A percentile compares a stretch with the other conserved stretches of the same genome.
Evolutionary conservation across 2,888 invertebrate species (phyloP).

Genomic region (Synergus umbraculus): DNA sequence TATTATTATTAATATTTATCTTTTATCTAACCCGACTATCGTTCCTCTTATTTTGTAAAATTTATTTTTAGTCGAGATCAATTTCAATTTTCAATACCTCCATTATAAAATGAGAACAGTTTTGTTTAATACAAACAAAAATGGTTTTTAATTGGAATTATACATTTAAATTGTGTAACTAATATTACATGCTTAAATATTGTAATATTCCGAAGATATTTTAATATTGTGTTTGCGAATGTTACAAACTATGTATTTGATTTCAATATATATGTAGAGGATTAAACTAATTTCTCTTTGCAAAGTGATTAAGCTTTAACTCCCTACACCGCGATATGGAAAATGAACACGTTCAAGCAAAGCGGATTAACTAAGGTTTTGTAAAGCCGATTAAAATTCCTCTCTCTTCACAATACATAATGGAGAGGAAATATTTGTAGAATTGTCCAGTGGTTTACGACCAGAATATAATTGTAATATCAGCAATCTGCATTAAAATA

Average conservation of each 20-base stretch:
- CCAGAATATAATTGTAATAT: neutral
- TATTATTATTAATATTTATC: neutral
- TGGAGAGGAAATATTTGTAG: conserved; percentile 58
- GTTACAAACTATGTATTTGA: neutral
- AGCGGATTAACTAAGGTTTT: conserved; percentile 7
- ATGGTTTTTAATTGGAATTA: too few species aligned
- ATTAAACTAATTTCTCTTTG: neutral
- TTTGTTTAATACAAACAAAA: too few species aligned
- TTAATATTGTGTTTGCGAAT: too few species aligned
- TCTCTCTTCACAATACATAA: neutral
- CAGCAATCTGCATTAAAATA: too few species aligned
- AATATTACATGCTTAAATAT: neutral
- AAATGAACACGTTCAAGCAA: neutral
- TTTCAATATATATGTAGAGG: neutral
- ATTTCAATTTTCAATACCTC: neutral
- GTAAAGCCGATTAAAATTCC: neutral
- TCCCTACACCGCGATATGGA: neutral
- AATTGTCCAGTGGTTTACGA: neutral
- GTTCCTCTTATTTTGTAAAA: conserved; percentile 1
- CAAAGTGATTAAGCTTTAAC: neutral
- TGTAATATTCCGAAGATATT: too few species aligned
- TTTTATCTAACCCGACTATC: conserved; percentile 7
- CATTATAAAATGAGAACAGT: neutral
- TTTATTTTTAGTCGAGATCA: conserved; percentile 17
- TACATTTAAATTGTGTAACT: too few species aligned